Evolutionary conservation across 2,113 vertebrate species (phyloP).

Genomic region (human (Homo sapiens)): DNA sequence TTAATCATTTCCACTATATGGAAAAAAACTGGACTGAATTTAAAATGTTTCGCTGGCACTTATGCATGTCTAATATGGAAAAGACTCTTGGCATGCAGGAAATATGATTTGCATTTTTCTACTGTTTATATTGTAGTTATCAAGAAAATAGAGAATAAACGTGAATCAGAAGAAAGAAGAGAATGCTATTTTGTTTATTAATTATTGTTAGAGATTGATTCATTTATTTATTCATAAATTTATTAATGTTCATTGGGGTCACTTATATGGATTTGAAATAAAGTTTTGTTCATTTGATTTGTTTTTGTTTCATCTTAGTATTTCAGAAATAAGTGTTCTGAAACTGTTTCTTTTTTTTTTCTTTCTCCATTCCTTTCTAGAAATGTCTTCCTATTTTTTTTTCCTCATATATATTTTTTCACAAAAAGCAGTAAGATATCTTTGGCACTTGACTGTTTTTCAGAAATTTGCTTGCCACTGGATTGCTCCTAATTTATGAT

Average conservation of each 20-base stretch:
- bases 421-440: neutral
- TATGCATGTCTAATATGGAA: neutral
- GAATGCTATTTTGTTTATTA: neutral
- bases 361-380: neutral
- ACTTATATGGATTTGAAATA: neutral
- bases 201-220: neutral
- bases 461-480: neutral
- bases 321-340: neutral
- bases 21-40: neutral
- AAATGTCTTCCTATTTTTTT: neutral
- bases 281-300: neutral
- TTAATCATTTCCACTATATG: neutral
- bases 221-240: neutral
- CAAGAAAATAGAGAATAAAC: neutral
- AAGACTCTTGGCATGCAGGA: rapidly evolving
- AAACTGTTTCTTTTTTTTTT: neutral
- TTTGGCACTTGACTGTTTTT: neutral
- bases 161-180: neutral
- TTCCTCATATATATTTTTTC: neutral
- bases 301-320: neutral
- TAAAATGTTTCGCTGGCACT: neutral
- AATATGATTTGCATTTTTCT: neutral
- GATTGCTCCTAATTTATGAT: neutral
- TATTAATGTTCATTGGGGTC: neutral
- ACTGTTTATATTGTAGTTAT: neutral